Evolutionary conservation across 1,140 invertebrate genomes (phyloP).

Genomic region (Bombyx mori): DNA sequence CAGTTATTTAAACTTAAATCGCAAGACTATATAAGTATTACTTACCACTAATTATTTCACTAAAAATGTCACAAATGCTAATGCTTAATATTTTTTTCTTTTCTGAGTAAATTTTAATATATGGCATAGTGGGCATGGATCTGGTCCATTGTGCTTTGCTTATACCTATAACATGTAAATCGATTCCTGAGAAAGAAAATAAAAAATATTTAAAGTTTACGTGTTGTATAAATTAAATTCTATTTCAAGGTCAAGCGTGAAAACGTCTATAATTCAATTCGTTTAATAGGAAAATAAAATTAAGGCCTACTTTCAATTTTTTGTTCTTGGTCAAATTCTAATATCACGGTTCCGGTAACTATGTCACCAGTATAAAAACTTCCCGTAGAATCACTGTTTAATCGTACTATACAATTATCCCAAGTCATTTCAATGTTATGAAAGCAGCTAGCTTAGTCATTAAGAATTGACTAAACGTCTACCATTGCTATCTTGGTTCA

Average conservation of each 20-base stretch:
- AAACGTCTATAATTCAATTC: neutral
- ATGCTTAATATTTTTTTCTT: conserved; percentile 36
- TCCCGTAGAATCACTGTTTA: conserved; percentile 42
- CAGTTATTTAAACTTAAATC: neutral
- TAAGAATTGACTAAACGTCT: neutral
- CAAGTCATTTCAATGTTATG: conserved; percentile 30
- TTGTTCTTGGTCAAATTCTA: conserved; percentile 41
- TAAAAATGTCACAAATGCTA: conserved; percentile 33
- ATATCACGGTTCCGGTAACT: conserved; percentile 43
- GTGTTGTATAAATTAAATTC: neutral
- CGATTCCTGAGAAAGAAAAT: conserved; percentile 36
- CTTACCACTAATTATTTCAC: conserved; percentile 29
- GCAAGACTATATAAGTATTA: neutral
- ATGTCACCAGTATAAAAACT: conserved; percentile 49
- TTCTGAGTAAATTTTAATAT: conserved; percentile 52
- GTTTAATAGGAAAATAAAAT: neutral
- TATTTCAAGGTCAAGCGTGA: neutral
- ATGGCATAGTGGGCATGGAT: conserved; percentile 39
- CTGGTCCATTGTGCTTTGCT: conserved; percentile 48
- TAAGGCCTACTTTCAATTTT: conserved; percentile 38
- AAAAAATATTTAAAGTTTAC: neutral
- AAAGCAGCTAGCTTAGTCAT: no score
- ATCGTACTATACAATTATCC: conserved; percentile 36
- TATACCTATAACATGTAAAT: conserved; percentile 39
- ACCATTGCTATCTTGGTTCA: neutral